These are phyloP conservation scores for Tanytarsus gracilentus DNA, from an alignment of 2,888 invertebrate genomes.

Conservation along the genomic window DNA sequence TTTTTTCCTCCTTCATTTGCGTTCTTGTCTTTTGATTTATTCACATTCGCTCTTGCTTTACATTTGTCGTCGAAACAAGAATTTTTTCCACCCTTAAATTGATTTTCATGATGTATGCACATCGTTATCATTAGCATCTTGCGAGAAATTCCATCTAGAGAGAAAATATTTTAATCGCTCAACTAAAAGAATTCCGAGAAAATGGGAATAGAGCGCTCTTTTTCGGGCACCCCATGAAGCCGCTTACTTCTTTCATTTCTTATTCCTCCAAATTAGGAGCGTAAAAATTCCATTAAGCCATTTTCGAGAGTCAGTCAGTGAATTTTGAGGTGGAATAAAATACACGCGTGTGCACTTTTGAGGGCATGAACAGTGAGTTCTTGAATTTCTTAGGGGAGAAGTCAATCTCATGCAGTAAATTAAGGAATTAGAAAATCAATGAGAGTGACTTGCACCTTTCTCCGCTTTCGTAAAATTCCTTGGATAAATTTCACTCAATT, in stretches of 20 bases:
- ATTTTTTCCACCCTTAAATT: neutral
- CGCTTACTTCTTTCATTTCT: too few relatives aligned
- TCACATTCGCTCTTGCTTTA: neutral
- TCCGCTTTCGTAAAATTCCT: neutral
- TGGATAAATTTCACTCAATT: neutral
- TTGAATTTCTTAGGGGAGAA: neutral
- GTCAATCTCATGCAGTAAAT: neutral
- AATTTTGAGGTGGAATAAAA: neutral
- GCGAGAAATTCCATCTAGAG: neutral
- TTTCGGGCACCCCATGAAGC: too few relatives aligned
- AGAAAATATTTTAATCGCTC: too few relatives aligned
- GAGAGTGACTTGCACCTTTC: neutral
- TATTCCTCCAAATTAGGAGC: conserved; percentile 6
- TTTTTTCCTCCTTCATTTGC: neutral
- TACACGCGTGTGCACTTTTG: neutral
- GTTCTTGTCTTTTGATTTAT: conserved; percentile 25
- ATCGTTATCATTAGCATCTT: too few relatives aligned
- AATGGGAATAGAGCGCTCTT: neutral
- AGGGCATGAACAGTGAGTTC: neutral
- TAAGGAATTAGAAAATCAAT: neutral
- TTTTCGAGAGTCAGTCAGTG: neutral
- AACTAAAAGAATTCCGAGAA: neutral
- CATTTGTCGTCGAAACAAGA: neutral
- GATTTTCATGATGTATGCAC: neutral
- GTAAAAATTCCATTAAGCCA: conserved; percentile 26